These are phyloP conservation scores for Centropus bengalensis DNA, from an alignment of 2,113 vertebrate species.

Conservation along the genomic window DNA sequence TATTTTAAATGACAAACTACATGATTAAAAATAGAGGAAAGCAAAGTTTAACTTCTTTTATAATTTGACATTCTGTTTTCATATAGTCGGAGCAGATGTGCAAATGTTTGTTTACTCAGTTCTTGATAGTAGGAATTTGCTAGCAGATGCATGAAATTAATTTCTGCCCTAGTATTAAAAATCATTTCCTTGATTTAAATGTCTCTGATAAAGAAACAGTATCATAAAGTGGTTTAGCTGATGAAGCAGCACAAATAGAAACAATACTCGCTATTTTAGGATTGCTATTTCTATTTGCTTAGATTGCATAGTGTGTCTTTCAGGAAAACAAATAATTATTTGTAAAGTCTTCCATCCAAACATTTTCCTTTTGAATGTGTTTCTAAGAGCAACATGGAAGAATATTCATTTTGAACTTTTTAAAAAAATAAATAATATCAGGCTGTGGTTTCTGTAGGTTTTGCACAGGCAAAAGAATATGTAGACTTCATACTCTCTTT, in stretches of 20 bases:
- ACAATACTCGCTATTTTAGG: conserved; percentile 63
- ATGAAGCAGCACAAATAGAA: conserved; percentile 65
- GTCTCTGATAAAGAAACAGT: conserved; percentile 66
- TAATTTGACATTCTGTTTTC: conserved; percentile 26
- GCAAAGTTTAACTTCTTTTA: background rate
- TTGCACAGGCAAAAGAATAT: background rate
- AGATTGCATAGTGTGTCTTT: conserved; percentile 35
- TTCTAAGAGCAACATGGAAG: background rate
- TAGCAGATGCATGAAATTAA: conserved; percentile 77
- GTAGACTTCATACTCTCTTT: background rate
- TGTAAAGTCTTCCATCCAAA: conserved; percentile 53
- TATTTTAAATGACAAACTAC: background rate
- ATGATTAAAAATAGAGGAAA: background rate
- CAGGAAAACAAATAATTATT: conserved; percentile 68
- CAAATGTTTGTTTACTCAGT: conserved; percentile 69
- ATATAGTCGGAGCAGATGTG: conserved; percentile 57
- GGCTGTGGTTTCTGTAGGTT: background rate
- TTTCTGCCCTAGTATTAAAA: conserved; percentile 72
- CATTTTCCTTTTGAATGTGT: conserved; percentile 28
- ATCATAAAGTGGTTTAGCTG: conserved; percentile 48
- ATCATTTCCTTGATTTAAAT: conserved; percentile 71
- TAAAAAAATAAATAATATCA: background rate
- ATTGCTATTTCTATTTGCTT: conserved; percentile 60
- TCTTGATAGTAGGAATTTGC: conserved; percentile 65
- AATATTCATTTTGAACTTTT: background rate